Percentiles rank a stretch among this genome's conserved stretches.
Evolutionary conservation across 2,797 vertebrate species (phyloP).

Genomic region (Cossypha caffra): DNA sequence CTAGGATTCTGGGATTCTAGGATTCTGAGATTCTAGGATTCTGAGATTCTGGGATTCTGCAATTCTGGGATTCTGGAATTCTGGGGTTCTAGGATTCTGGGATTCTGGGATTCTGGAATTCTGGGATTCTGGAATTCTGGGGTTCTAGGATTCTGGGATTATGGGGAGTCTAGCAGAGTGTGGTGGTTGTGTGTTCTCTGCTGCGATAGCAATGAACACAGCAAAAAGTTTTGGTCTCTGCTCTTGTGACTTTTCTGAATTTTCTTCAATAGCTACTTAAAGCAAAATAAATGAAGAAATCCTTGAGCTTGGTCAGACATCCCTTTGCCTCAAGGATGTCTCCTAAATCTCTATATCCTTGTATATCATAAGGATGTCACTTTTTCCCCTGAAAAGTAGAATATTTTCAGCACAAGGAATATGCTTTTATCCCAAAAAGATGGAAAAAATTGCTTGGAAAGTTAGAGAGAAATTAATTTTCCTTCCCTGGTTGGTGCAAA

Average conservation of each 20-base stretch:
- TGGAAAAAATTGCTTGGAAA: not conserved
- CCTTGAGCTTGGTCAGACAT: not conserved
- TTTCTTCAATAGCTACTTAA: not conserved
- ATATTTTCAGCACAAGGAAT: not conserved
- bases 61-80: not conserved
- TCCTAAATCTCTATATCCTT: not conserved
- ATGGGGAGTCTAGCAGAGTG: not conserved
- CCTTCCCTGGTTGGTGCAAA: not conserved
- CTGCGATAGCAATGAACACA: not conserved
- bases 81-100: not conserved
- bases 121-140: not conserved
- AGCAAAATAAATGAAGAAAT: not conserved
- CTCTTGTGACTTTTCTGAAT: not conserved
- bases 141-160: not conserved
- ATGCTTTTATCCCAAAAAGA: not conserved
- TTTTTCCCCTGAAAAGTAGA: not conserved
- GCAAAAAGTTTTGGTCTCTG: not conserved
- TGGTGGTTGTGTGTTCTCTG: not conserved
- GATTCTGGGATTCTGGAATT: not conserved
- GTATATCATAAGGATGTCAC: rapidly evolving
- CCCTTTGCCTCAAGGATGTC: not conserved
- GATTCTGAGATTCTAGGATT: not conserved
- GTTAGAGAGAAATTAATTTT: not conserved
- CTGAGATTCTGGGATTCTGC: not conserved
- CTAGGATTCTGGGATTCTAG: not conserved